Evolutionary conservation across 2,113 vertebrate genomes (phyloP).

Genomic region (Salvelinus alpinus): DNA sequence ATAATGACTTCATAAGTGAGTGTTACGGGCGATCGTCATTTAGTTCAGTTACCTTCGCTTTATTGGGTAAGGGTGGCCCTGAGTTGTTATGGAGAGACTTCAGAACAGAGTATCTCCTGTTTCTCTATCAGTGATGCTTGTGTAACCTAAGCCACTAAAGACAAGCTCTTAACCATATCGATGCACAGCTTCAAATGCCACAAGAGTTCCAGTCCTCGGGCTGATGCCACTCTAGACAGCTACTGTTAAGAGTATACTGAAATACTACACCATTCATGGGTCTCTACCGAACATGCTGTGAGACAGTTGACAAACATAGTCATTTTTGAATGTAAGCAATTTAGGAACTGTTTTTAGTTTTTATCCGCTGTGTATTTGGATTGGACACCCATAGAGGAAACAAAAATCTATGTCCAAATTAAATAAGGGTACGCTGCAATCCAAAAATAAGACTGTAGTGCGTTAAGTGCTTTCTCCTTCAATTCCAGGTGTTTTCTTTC

Average conservation of each 20-base stretch:
- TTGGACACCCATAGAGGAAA: slow-evolving; percentile 43
- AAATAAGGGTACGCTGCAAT: slow-evolving; percentile 24
- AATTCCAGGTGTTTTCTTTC: slow-evolving; percentile 22
- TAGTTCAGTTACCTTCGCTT: too few species aligned
- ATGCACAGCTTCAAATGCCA: background rate
- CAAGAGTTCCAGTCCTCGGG: background rate
- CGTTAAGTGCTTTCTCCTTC: background rate
- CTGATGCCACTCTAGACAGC: background rate
- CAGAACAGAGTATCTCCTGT: slow-evolving; percentile 10
- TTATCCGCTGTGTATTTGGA: slow-evolving; percentile 42
- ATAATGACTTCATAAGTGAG: too few species aligned
- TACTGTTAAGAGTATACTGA: background rate
- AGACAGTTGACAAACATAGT: slow-evolving; percentile 20
- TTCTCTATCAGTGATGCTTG: slow-evolving; percentile 36
- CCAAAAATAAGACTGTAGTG: slow-evolving; percentile 33
- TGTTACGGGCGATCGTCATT: too few species aligned
- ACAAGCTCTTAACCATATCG: background rate
- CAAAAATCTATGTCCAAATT: background rate
- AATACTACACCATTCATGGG: background rate
- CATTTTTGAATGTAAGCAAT: slow-evolving; percentile 43
- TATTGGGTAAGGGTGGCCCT: too few species aligned
- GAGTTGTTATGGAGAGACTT: background rate
- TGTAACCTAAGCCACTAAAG: slow-evolving; percentile 30
- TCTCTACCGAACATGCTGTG: slow-evolving; percentile 19
- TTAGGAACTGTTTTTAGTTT: slow-evolving; percentile 39